A percentile compares a stretch with the other conserved stretches of the same genome.
Conservation (phyloP, 2,113 vertebrate species). For the Halcyon senegalensis region DNA sequence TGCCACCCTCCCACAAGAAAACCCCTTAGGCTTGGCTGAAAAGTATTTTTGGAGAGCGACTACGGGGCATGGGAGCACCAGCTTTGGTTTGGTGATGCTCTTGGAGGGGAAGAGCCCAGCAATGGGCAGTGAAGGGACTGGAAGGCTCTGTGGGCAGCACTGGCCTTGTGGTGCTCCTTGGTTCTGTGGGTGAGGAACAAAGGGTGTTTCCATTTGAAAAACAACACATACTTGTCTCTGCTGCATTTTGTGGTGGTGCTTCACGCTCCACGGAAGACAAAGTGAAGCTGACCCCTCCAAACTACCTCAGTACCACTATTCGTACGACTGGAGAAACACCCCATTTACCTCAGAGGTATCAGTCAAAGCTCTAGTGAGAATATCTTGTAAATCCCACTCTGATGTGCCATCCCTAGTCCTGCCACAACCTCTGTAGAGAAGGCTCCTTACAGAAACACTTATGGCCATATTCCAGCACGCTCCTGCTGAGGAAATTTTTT, state of each 20-base stretch:
- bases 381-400: not conserved
- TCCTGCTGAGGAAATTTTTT: not conserved
- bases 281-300: not conserved
- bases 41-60: not conserved
- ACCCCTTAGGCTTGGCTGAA: not conserved
- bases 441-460: not conserved
- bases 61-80: not conserved
- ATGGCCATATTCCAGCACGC: not conserved
- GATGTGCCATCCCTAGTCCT: no score
- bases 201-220: rapidly evolving
- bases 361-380: not conserved
- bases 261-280: not conserved
- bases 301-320: rapidly evolving
- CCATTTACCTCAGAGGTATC: rapidly evolving
- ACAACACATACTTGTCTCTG: rapidly evolving
- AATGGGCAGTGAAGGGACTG: rapidly evolving
- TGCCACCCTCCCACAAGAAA: not conserved
- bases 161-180: rapidly evolving
- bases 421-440: not conserved
- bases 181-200: not conserved
- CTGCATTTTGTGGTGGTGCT: not conserved
- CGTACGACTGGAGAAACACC: not conserved
- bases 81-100: no score
- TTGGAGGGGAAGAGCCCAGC: no score
- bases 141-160: not conserved